A percentile compares a stretch with the other conserved stretches of the same genome.
These are phyloP conservation scores for Pan paniscus DNA, from an alignment of 2,113 vertebrate species.

Conservation along the genomic window DNA sequence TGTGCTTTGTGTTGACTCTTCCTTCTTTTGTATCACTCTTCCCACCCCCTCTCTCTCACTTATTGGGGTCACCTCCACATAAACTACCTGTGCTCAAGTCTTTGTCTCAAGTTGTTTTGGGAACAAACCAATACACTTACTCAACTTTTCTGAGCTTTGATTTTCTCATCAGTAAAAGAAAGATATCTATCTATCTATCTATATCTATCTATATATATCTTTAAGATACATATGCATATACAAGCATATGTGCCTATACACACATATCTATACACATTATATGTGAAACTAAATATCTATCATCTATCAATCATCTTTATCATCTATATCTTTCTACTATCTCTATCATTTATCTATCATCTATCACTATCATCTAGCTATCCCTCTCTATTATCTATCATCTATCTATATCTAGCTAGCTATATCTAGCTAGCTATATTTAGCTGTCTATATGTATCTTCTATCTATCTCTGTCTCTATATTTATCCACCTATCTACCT, in stretches of 20 bases:
- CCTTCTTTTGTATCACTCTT: not conserved
- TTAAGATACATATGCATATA: not conserved
- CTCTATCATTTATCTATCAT: too few relatives aligned
- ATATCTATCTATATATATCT: accelerated
- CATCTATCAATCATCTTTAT: too few relatives aligned
- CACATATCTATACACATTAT: not conserved
- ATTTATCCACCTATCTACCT: not conserved
- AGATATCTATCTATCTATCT: not conserved
- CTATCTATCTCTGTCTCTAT: not conserved
- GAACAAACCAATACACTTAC: not conserved
- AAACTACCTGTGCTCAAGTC: not conserved
- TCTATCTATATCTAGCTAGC: not conserved
- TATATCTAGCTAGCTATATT: not conserved
- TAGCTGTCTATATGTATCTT: too few relatives aligned
- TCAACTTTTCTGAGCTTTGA: not conserved
- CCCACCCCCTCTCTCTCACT: not conserved
- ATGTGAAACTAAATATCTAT: not conserved
- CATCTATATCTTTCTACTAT: too few relatives aligned
- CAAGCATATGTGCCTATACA: not conserved
- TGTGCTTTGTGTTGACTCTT: not conserved
- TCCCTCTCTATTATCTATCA: too few relatives aligned
- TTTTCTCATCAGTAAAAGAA: not conserved
- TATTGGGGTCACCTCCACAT: not conserved
- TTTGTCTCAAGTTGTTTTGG: not conserved
- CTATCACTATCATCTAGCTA: too few relatives aligned